Evolutionary conservation across 2,797 vertebrate species (phyloP).

Genomic region (Thalassophryne amazonica): DNA sequence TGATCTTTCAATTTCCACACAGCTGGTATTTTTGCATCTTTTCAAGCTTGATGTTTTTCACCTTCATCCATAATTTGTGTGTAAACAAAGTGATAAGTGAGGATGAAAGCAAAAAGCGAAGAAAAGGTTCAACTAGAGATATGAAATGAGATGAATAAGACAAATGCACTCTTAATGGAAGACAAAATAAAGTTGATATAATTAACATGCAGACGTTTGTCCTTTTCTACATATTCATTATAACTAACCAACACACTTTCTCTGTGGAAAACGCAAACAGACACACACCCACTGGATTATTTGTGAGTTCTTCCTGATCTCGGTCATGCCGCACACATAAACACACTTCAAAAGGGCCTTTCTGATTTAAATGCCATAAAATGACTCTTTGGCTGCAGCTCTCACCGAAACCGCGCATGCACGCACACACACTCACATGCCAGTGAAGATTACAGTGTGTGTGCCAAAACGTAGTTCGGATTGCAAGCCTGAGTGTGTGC

Average conservation of each 20-base stretch:
- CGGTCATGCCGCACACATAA: conserved; percentile 4
- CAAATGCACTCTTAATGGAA: conserved; percentile 13
- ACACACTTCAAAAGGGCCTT: conserved; percentile 14
- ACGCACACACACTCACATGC: neutral
- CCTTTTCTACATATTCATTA: too few species aligned
- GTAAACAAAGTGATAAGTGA: conserved; percentile 24
- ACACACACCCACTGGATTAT: neutral
- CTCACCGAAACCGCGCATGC: conserved; percentile 29
- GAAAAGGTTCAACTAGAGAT: conserved; percentile 13
- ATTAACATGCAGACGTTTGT: conserved; percentile 41
- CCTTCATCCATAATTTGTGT: conserved; percentile 22
- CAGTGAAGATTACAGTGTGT: conserved; percentile 3
- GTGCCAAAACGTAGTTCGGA: conserved; percentile 16
- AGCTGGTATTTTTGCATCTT: conserved; percentile 2
- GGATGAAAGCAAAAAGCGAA: neutral
- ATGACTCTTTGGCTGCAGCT: conserved; percentile 30
- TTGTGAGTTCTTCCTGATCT: conserved; percentile 12
- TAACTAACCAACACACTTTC: conserved; percentile 12
- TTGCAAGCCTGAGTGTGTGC: neutral
- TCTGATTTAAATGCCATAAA: conserved; percentile 45
- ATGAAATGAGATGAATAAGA: conserved; percentile 3
- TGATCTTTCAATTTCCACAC: conserved; percentile 9
- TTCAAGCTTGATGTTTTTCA: neutral
- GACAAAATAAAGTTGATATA: conserved; percentile 1
- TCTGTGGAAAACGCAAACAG: neutral